These are phyloP conservation scores for Oncorhynchus gorbuscha DNA, from an alignment of 2,113 vertebrate genomes.

Conservation along the genomic window DNA sequence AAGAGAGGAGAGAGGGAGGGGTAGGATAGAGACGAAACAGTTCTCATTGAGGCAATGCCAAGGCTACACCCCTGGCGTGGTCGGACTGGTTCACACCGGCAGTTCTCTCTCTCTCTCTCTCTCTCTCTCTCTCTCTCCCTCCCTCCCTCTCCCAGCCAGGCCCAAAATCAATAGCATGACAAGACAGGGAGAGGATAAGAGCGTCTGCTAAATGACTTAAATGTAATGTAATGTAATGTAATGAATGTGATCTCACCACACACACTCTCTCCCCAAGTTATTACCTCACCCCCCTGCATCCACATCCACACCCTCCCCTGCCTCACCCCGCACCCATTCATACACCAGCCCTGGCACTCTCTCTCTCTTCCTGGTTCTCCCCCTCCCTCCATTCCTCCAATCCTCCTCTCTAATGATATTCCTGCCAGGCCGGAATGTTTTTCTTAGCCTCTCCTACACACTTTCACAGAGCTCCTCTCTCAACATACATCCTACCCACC, in stretches of 20 bases:
- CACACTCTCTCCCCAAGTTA: conserved; percentile 50
- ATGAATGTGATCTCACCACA: conserved; percentile 78
- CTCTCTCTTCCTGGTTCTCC: conserved; percentile 40
- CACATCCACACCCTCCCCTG: conserved; percentile 7
- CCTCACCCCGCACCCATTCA: not conserved
- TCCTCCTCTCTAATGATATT: conserved; percentile 48
- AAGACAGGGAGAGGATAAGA: conserved; percentile 75
- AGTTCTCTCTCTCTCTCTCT: conserved; percentile 23
- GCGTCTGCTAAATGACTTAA: too few species aligned
- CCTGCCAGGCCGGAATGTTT: conserved; percentile 71
- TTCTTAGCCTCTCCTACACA: conserved; percentile 84
- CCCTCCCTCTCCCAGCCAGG: conserved; percentile 54
- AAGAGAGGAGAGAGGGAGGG: not conserved
- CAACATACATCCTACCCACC: conserved; percentile 42
- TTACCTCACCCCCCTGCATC: conserved; percentile 52
- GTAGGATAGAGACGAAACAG: not conserved
- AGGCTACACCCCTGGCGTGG: conserved; percentile 50
- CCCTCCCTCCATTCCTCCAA: conserved; percentile 4
- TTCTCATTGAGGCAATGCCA: conserved; percentile 34
- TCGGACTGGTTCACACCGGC: conserved; percentile 58
- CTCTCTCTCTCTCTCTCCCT: conserved; percentile 33
- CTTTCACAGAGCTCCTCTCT: conserved; percentile 67
- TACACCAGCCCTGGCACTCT: conserved; percentile 45
- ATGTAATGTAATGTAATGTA: too few species aligned
- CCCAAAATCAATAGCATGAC: conserved; percentile 71